These are phyloP conservation scores for Molossus molossus DNA, from an alignment of 2,797 vertebrate species.

Conservation along the genomic window DNA sequence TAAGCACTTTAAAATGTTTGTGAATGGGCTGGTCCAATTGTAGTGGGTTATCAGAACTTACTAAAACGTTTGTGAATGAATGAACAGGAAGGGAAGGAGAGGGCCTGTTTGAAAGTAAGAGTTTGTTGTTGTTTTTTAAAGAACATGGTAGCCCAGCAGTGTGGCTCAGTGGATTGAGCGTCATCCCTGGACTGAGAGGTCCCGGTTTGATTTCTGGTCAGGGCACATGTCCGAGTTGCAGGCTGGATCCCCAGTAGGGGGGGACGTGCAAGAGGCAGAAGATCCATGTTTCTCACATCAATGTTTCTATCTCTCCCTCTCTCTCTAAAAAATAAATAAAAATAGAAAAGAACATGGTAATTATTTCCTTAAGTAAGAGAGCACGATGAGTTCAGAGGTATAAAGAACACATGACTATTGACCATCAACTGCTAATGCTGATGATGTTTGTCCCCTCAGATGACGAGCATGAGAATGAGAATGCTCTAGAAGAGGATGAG, in stretches of 20 bases:
- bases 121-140: neutral
- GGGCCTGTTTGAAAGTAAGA: neutral
- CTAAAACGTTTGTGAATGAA: neutral
- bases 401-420: neutral
- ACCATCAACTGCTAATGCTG: conserved; percentile 38
- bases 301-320: too few relatives aligned
- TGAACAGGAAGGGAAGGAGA: neutral
- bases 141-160: too few relatives aligned
- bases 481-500: neutral
- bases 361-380: conserved; percentile 24
- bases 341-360: neutral
- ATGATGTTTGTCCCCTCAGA: conserved; percentile 81
- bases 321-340: too few relatives aligned
- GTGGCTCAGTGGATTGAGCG: too few relatives aligned
- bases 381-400: conserved; percentile 40
- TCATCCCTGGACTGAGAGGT: too few relatives aligned
- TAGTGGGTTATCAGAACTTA: too few relatives aligned
- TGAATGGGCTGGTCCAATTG: neutral
- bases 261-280: too few relatives aligned
- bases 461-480: conserved; percentile 80
- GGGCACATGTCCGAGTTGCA: too few relatives aligned
- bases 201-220: too few relatives aligned
- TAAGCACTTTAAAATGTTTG: conserved; percentile 8
- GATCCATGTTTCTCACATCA: too few relatives aligned
- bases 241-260: too few relatives aligned